Percentiles rank a stretch among this genome's conserved stretches.
Evolutionary conservation across 2,888 invertebrate species (phyloP).

Genomic region (Pimpla rufipes): DNA sequence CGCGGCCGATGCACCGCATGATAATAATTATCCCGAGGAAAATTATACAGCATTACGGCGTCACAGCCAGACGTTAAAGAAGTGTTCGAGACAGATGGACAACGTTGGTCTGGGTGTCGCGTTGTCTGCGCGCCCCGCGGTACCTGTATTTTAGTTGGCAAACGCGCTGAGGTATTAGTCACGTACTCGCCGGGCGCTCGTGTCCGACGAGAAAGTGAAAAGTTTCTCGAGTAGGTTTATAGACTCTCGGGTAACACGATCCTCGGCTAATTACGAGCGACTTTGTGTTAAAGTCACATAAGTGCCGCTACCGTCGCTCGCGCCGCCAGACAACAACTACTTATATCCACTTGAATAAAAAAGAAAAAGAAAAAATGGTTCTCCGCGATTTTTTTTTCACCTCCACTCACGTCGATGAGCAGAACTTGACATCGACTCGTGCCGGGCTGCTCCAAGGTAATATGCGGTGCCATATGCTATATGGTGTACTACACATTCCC

Average conservation of each 20-base stretch:
- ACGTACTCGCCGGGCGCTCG: conserved; percentile 4
- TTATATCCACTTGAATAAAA: background rate
- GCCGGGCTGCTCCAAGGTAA: conserved; percentile 1
- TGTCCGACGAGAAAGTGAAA: conserved; percentile 42
- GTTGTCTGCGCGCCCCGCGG: too few relatives aligned
- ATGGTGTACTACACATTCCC: conserved; percentile 9
- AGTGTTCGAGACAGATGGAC: conserved; percentile 17
- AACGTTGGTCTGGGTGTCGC: background rate
- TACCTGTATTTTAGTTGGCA: conserved; percentile 20
- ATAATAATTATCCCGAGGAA: conserved; percentile 10
- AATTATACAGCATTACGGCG: conserved; percentile 3
- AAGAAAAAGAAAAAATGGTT: background rate
- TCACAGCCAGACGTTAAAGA: conserved; percentile 5
- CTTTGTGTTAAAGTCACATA: conserved; percentile 8
- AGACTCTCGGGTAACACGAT: conserved; percentile 28
- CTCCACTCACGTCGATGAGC: conserved; percentile 22
- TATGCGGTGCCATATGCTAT: conserved; percentile 22
- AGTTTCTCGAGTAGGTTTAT: conserved; percentile 37
- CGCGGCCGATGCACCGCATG: background rate
- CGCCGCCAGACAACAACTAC: background rate
- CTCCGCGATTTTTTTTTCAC: conserved; percentile 1
- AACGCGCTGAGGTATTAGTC: conserved; percentile 16
- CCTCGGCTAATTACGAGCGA: conserved; percentile 31
- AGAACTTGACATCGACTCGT: conserved; percentile 19
- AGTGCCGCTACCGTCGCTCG: conserved; percentile 1